Evolutionary conservation across 2,113 vertebrate species (phyloP), one percentile per base, ranked within the genome.

Genomic region (Prionailurus viverrinus): DNA sequence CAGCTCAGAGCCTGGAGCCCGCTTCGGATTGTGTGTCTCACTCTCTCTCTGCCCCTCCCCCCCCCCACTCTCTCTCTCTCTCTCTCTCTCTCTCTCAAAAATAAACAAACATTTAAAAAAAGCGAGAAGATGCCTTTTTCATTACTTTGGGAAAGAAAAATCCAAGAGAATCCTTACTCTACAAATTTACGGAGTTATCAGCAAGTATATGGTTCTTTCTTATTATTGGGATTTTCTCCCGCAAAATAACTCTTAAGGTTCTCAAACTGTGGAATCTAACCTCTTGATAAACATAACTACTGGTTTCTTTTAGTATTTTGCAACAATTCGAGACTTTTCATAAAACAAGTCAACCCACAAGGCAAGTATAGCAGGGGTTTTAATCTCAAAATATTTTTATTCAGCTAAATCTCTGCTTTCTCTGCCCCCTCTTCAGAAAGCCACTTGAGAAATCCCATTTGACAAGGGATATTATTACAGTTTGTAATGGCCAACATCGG

Each of bases 381-480:
- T 96, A 87, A 92, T 63, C 94, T 93, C 76, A 89, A 93, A 97
- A 82, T 97, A 96, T 97, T 98, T 97, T 91, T 93, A 84, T 91
- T 95, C 92, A 95, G 78, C 79, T 93, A 96, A 95, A 85, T 96
- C 78, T 78, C 74, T 45, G 27, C 73, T 61, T 79, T 83, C 78
- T 55, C 31, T 39, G 29, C 55, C 14, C 36, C 10, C 39, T 66
- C 78, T 94, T 97, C 87, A 93, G 81, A 97, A 97, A 97, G 23
- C 87, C 73, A 93, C 97, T 97, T 92, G 91, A 93, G 88, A 94
- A 97, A 96, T 95, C 95, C 61, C 73, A 29, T 85, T 97, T 97
- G 95, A 97, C 95, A 97, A 92, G 89, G 83, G 66, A 89, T 97
- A 95, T 81, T 97, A 96, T 87, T 97, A 98, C 95, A 95, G 97